Conservation (phyloP, 2,888 invertebrate species). For the Achlya flavicornis region DNA sequence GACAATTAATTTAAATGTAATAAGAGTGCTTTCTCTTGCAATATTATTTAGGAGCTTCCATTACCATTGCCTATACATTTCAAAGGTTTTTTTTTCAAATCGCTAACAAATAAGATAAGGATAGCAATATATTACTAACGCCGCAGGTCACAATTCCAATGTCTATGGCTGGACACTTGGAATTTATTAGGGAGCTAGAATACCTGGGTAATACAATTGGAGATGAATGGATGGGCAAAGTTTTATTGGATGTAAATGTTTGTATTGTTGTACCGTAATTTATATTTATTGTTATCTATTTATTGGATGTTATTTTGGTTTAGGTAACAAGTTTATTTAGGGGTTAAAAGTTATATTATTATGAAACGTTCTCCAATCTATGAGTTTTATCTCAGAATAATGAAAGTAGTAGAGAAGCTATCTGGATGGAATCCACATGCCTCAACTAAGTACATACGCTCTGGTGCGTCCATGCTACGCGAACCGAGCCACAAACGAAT, state of each 20-base stretch:
- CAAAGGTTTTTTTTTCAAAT: no score
- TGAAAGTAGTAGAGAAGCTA: no score
- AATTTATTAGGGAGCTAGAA: not conserved
- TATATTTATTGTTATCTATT: not conserved
- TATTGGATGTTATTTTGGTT: not conserved
- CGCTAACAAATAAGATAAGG: not conserved
- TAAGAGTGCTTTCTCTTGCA: not conserved
- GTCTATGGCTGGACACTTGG: not conserved
- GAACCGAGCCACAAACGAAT: no score
- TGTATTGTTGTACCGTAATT: not conserved
- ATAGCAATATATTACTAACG: not conserved
- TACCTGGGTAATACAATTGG: not conserved
- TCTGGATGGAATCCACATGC: no score
- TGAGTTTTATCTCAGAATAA: no score
- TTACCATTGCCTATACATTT: no score
- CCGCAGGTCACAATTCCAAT: slow-evolving; percentile 1
- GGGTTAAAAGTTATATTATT: no score
- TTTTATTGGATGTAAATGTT: not conserved
- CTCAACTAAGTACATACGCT: no score
- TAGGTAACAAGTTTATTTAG: not conserved
- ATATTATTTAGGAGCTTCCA: no score
- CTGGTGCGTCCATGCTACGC: no score
- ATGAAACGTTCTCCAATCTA: no score
- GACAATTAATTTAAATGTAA: no score
- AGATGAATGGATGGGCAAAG: not conserved